A percentile compares a stretch with the other conserved stretches of the same genome.
Evolutionary conservation across 2,797 vertebrate species (phyloP).

Genomic region (Tinamus major): DNA sequence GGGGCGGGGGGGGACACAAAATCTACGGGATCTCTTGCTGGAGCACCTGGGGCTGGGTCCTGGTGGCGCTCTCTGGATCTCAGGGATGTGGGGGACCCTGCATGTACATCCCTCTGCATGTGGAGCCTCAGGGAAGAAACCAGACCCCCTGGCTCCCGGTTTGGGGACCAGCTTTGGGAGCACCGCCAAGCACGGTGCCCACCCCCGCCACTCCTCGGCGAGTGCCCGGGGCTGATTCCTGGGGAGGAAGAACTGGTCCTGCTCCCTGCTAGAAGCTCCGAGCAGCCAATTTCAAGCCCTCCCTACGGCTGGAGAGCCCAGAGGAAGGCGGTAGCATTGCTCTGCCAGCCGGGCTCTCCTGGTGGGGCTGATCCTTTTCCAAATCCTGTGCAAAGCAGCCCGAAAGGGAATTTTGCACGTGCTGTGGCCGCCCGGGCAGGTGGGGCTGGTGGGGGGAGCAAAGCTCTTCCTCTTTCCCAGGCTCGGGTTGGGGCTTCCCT

Average conservation of each 20-base stretch:
- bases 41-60: slow-evolving; percentile 55
- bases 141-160: fast-evolving
- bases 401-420: background rate
- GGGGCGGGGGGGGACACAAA: background rate
- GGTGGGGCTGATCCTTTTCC: background rate
- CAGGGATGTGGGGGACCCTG: fast-evolving
- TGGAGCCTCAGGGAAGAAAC: background rate
- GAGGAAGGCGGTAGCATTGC: background rate
- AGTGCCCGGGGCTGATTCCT: background rate
- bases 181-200: background rate
- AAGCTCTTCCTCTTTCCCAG: slow-evolving; percentile 37
- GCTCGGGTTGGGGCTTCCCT: background rate
- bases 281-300: background rate
- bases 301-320: background rate
- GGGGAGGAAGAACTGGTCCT: background rate
- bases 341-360: background rate
- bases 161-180: background rate
- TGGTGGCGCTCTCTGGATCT: slow-evolving; percentile 35
- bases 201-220: background rate
- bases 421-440: background rate
- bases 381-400: fast-evolving
- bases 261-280: background rate
- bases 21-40: background rate
- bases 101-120: slow-evolving; percentile 57
- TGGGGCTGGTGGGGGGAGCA: slow-evolving; percentile 26